A percentile compares a stretch with the other conserved stretches of the same genome.
Evolutionary conservation across 2,888 invertebrate species (phyloP).

Genomic region (Marasmarcha lunaedactyla): DNA sequence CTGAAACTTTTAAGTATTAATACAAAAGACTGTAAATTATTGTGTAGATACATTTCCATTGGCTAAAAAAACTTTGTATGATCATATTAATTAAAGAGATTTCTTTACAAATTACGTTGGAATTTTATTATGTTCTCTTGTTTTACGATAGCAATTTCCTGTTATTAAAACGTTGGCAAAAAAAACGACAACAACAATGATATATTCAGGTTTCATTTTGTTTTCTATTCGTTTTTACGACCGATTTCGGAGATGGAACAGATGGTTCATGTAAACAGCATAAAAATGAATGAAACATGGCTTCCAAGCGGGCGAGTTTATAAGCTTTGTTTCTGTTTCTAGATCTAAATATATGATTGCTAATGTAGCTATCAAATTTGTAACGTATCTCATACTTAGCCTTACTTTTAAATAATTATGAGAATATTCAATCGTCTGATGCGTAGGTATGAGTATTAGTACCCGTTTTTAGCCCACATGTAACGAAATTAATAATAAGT

Average conservation of each 20-base stretch:
- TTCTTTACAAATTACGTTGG: constrained; percentile 33
- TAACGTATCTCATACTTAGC: too few species aligned
- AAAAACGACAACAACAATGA: not conserved
- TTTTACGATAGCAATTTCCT: not conserved
- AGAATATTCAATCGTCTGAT: too few species aligned
- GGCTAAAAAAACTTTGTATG: constrained; percentile 65
- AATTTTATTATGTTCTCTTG: constrained; percentile 14
- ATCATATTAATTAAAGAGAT: constrained; percentile 62
- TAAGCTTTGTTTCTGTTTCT: constrained; percentile 30
- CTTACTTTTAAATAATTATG: too few species aligned
- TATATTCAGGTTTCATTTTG: constrained; percentile 32
- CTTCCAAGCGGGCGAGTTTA: constrained; percentile 21
- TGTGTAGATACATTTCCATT: constrained; percentile 59
- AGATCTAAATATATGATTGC: constrained; percentile 15
- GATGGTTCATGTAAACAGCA: constrained; percentile 54
- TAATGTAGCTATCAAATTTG: too few species aligned
- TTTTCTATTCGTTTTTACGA: constrained; percentile 56
- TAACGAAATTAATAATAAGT: too few species aligned
- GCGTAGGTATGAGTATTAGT: too few species aligned
- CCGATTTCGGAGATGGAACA: constrained; percentile 38
- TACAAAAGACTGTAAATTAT: constrained; percentile 68
- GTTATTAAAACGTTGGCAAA: constrained; percentile 5
- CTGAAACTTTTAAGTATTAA: constrained; percentile 56
- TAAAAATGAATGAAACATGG: constrained; percentile 43
- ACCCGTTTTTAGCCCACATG: too few species aligned